These are phyloP conservation scores for Apus apus DNA, from an alignment of 2,113 vertebrate genomes.

Conservation along the genomic window DNA sequence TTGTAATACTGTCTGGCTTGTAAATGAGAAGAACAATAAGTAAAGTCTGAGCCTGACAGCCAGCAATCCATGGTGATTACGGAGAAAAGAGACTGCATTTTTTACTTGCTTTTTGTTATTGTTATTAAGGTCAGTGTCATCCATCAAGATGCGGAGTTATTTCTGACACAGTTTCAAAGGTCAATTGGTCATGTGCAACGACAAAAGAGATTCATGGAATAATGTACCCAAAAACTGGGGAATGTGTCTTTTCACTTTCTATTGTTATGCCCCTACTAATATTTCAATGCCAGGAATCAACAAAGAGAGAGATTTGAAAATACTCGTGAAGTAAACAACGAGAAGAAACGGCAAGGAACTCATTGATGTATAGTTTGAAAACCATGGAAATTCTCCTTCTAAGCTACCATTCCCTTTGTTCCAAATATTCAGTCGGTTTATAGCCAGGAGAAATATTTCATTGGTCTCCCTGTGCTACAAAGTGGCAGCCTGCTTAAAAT, in stretches of 20 bases:
- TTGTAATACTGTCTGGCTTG: conserved; percentile 73
- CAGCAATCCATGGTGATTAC: conserved; percentile 58
- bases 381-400: conserved; percentile 3
- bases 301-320: conserved; percentile 38
- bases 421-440: conserved; percentile 13
- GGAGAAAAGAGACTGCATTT: conserved; percentile 53
- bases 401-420: conserved; percentile 8
- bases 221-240: conserved; percentile 52
- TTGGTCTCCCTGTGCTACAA: not conserved
- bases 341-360: not conserved
- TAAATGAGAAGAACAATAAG: conserved; percentile 59
- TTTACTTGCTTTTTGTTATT: conserved; percentile 56
- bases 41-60: conserved; percentile 45
- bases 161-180: conserved; percentile 67
- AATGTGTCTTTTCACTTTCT: conserved; percentile 56
- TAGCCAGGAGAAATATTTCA: conserved; percentile 57
- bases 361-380: not conserved
- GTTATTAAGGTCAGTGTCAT: conserved; percentile 71
- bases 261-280: conserved; percentile 6
- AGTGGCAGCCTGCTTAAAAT: not conserved
- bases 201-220: conserved; percentile 37
- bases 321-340: not conserved
- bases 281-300: conserved; percentile 35
- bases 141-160: conserved; percentile 66
- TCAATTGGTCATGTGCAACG: conserved; percentile 62